These are phyloP conservation scores for Coboldia fuscipes DNA, from an alignment of 1,140 invertebrate genomes.

Conservation along the genomic window DNA sequence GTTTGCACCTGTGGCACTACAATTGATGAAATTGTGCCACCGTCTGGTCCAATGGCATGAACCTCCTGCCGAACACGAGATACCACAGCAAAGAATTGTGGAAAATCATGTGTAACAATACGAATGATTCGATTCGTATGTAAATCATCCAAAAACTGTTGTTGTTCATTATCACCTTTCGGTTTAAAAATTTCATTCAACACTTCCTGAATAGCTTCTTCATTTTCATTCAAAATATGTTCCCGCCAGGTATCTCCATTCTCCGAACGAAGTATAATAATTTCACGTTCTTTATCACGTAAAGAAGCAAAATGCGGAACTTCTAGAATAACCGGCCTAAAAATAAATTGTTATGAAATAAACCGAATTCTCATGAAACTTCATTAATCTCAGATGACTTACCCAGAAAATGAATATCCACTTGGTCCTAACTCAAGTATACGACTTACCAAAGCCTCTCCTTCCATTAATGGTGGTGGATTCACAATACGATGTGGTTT, in stretches of 20 bases:
- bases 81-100: constrained; percentile 97
- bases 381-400: constrained; percentile 1
- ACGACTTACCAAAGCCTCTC: constrained; percentile 87
- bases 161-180: constrained; percentile 63
- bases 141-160: constrained; percentile 71
- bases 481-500: constrained; percentile 83
- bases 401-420: constrained; percentile 87
- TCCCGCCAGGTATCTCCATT: constrained; percentile 97
- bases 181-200: constrained; percentile 79
- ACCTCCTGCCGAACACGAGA: constrained; percentile 94
- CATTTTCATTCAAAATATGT: constrained; percentile 84
- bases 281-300: constrained; percentile 87
- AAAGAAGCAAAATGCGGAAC: constrained; percentile 97
- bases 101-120: constrained; percentile 93
- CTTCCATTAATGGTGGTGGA: constrained; percentile 94
- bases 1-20: constrained; percentile 96
- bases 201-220: constrained; percentile 87
- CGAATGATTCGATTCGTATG: constrained; percentile 71
- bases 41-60: constrained; percentile 94
- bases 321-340: constrained; percentile 84
- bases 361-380: no score
- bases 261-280: constrained; percentile 89
- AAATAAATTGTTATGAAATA: background rate
- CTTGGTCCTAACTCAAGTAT: constrained; percentile 94
- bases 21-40: constrained; percentile 90